A percentile compares a stretch with the other conserved stretches of the same genome.
Conservation (phyloP, 2,113 vertebrate genomes). For the Apeltes quadracus region DNA sequence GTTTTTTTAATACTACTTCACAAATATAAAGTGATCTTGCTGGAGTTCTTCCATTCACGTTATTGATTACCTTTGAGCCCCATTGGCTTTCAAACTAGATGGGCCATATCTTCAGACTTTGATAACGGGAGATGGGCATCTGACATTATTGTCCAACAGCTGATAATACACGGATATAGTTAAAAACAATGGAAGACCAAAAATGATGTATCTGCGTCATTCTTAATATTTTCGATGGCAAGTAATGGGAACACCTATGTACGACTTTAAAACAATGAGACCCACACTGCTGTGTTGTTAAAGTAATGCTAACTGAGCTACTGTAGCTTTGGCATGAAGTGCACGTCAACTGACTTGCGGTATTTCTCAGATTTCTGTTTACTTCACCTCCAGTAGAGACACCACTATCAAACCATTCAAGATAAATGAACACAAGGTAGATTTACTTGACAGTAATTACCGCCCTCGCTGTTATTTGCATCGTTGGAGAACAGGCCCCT, state of each 20-base stretch:
- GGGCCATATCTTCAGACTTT: neutral
- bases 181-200: neutral
- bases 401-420: neutral
- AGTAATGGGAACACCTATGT: neutral
- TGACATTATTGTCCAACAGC: neutral
- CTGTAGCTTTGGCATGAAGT: conserved; percentile 55
- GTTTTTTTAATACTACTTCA: neutral
- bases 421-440: neutral
- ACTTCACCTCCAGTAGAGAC: conserved; percentile 59
- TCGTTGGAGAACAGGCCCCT: neutral
- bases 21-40: neutral
- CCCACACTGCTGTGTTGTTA: conserved; percentile 13
- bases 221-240: too few relatives aligned
- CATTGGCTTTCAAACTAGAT: neutral
- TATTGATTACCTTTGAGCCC: neutral
- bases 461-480: neutral
- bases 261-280: conserved; percentile 32
- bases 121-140: neutral
- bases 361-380: conserved; percentile 75
- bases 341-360: conserved; percentile 65
- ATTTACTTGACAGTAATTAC: neutral
- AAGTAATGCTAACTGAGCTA: conserved; percentile 53
- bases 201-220: neutral
- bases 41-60: neutral
- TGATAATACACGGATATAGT: neutral